Evolutionary conservation across 1,140 invertebrate genomes (phyloP), one percentile per base, ranked within the genome.

Genomic region (Sitobion miscanthi): DNA sequence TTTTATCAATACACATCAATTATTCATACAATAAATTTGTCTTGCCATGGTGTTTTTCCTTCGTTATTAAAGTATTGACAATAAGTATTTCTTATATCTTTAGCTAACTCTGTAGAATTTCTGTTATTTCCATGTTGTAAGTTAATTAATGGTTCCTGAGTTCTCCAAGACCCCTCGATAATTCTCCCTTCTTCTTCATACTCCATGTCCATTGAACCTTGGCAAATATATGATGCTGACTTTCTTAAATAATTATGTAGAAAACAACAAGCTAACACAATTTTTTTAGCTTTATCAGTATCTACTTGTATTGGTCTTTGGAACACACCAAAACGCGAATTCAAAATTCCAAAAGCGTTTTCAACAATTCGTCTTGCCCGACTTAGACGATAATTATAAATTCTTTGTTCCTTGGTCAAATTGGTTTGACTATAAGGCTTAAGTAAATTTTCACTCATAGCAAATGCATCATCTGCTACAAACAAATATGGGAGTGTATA

Each of bases 391-490:
- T 90, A 90, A 42, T 90, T 90, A 90, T 38, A 90, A 54, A 54
- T 90, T 90, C 49, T n/a, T 0, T 93, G 69, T 62, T 62, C 38
- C 42, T 85, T 85, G 7, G 23, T 85, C 23, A 25, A 85, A 45
- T 85, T 85, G 21, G 38, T 45, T 45, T 11, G 83, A 42, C 38
- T 85, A 11, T 94, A 94, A 86, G 47, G 93, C 93, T 94, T 95
- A 94, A 95, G 93, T 82, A 95, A 94, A 94, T 95, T 94, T 23
- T 93, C 38, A 25, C 94, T 94, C 38, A 95, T 89, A 57, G 94
- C 94, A 94, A 95, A 95, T 57, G 95, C 95, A 93, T 95, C 95
- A 94, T 95, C 95, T 25, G 94, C 95, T 20, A 95, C 92, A 94
- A 95, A 94, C 35, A 83, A 38, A 42, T 83, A 83, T 3, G 82